phyloP scores from a whole-genome alignment of 2,797 vertebrate species.

The Brachymystax lenok region DNA sequence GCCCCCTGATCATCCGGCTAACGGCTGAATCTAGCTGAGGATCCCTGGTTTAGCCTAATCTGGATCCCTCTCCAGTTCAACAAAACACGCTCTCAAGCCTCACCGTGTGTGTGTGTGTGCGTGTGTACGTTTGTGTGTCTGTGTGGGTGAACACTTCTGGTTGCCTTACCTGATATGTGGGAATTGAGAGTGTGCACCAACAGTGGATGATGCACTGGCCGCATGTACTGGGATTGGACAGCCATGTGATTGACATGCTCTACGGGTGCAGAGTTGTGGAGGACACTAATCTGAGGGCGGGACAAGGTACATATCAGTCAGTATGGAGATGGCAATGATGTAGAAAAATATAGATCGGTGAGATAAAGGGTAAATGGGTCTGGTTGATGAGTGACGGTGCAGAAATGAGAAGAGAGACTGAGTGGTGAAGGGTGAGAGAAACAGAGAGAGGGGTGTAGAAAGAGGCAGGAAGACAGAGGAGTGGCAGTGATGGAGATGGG shows the following conservation, averaged over 20 bases:
- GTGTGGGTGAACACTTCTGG: neutral
- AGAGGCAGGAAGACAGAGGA: neutral
- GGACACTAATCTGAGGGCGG: conserved; percentile 81
- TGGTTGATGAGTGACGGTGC: neutral
- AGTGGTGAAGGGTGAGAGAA: neutral
- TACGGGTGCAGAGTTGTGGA: conserved; percentile 83
- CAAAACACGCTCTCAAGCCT: conserved; percentile 16
- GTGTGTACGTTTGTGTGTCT: neutral
- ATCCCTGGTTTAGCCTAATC: neutral
- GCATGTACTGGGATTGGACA: conserved; percentile 86
- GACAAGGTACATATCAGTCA: conserved; percentile 9
- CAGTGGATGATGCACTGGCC: conserved; percentile 85
- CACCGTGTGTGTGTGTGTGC: neutral
- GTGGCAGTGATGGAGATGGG: neutral
- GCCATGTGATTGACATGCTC: conserved; percentile 89
- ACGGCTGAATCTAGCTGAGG: no score
- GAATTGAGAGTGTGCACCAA: conserved; percentile 77
- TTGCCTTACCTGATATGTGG: conserved; percentile 80
- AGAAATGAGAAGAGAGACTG: neutral
- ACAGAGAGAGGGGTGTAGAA: neutral
- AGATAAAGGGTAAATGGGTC: neutral
- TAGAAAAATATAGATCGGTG: neutral
- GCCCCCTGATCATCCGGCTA: no score
- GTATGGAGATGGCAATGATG: neutral
- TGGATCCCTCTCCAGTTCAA: conserved; percentile 27